Conservation (phyloP, 2,113 vertebrate genomes). For the Recurvirostra avosetta region DNA sequence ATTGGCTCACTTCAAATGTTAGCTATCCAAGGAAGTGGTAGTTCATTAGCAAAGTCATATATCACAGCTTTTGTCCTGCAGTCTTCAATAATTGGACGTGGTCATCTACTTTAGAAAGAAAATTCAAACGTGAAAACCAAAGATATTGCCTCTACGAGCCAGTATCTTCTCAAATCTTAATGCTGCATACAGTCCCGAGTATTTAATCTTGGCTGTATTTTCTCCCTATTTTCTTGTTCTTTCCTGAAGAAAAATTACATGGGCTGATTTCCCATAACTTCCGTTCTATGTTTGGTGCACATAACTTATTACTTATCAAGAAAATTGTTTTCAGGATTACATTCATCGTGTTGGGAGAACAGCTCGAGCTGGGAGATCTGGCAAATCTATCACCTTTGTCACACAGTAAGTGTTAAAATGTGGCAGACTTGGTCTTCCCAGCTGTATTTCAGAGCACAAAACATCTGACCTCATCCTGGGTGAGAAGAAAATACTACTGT, state of each 20-base stretch:
- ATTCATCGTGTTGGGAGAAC: slow-evolving; percentile 96
- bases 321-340: slow-evolving; percentile 84
- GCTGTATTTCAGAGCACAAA: background rate
- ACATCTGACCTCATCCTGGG: background rate
- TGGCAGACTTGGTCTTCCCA: background rate
- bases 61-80: background rate
- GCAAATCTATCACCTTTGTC: slow-evolving; percentile 96
- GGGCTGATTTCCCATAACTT: background rate
- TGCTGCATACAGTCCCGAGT: background rate
- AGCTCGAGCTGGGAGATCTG: slow-evolving; percentile 92
- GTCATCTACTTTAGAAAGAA: background rate
- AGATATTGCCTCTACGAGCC: background rate
- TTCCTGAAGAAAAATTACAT: background rate
- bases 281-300: background rate
- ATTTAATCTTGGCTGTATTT: background rate
- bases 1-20: background rate
- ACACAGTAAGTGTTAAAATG: slow-evolving; percentile 84
- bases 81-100: background rate
- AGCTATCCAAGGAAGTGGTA: background rate
- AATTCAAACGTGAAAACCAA: background rate
- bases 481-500: background rate
- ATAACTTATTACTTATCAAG: background rate
- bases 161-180: background rate
- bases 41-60: background rate
- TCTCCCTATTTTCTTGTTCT: background rate